These are phyloP conservation scores for Drosophila kokeensis DNA, from an alignment of 2,888 invertebrate species.

Conservation along the genomic window DNA sequence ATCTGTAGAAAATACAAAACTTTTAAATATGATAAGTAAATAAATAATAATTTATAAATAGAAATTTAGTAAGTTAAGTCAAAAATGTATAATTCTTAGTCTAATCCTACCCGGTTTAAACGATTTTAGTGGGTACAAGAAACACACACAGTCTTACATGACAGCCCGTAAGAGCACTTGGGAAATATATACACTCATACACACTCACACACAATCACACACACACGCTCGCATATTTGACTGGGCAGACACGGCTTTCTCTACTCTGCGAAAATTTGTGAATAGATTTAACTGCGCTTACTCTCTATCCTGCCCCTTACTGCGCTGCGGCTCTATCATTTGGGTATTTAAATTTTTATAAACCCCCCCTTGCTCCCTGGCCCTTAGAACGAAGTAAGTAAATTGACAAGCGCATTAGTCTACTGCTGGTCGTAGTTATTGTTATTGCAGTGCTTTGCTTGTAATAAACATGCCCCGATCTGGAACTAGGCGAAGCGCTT, in stretches of 20 bases:
- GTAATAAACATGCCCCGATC: conserved; percentile 61
- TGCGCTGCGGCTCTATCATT: conserved; percentile 44
- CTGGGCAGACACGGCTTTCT: conserved; percentile 18
- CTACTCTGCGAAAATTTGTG: conserved; percentile 20
- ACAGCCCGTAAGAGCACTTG: conserved; percentile 48
- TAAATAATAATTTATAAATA: background rate
- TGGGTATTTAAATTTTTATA: conserved; percentile 58
- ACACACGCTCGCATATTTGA: conserved; percentile 34
- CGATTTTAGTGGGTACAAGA: background rate
- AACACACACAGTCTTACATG: conserved; percentile 15
- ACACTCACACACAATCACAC: background rate
- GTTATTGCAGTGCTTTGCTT: conserved; percentile 56
- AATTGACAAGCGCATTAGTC: conserved; percentile 61
- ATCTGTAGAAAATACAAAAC: background rate
- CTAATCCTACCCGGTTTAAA: background rate
- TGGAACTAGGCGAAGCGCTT: conserved; percentile 46
- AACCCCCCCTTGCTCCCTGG: conserved; percentile 10
- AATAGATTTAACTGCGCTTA: conserved; percentile 42
- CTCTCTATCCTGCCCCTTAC: background rate
- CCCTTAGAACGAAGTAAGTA: conserved; percentile 20
- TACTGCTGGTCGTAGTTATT: conserved; percentile 51
- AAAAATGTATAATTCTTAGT: background rate
- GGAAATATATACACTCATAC: conserved; percentile 26
- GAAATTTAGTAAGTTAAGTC: background rate
- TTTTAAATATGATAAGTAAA: background rate